Conservation (phyloP, 2,888 invertebrate genomes). For the Papilio demoleus region DNA sequence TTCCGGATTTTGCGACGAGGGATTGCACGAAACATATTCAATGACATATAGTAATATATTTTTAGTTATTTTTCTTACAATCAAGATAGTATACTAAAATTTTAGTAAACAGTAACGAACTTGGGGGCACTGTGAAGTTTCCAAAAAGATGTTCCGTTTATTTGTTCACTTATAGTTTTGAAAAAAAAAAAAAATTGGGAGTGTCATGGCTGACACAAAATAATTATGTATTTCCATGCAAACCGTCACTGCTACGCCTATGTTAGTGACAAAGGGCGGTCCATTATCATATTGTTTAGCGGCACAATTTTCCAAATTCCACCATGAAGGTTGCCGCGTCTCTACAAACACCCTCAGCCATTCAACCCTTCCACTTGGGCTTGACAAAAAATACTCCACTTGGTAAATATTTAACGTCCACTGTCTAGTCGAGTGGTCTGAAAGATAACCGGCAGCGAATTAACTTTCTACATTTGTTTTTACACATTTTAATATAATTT, state of each 20-base stretch:
- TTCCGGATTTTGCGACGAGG: slow-evolving; percentile 3
- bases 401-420: slow-evolving; percentile 78
- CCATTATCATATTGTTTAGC: slow-evolving; percentile 50
- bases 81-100: neutral
- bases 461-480: too few species aligned
- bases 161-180: neutral
- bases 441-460: slow-evolving; percentile 46
- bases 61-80: neutral
- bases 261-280: slow-evolving; percentile 39
- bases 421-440: slow-evolving; percentile 55
- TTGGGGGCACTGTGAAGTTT: neutral
- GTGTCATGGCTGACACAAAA: slow-evolving; percentile 40
- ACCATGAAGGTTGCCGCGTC: slow-evolving; percentile 59
- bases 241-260: slow-evolving; percentile 42
- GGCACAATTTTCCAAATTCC: slow-evolving; percentile 64
- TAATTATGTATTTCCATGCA: slow-evolving; percentile 42
- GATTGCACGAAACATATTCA: neutral
- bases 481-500: too few species aligned
- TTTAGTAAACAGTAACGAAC: neutral
- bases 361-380: slow-evolving; percentile 81
- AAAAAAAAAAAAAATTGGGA: neutral
- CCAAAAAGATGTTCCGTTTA: too few species aligned
- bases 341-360: slow-evolving; percentile 77
- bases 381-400: slow-evolving; percentile 81
- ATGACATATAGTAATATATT: neutral